These are phyloP conservation scores for Octopus sinensis DNA, from an alignment of 1,140 invertebrate species.

Conservation along the genomic window DNA sequence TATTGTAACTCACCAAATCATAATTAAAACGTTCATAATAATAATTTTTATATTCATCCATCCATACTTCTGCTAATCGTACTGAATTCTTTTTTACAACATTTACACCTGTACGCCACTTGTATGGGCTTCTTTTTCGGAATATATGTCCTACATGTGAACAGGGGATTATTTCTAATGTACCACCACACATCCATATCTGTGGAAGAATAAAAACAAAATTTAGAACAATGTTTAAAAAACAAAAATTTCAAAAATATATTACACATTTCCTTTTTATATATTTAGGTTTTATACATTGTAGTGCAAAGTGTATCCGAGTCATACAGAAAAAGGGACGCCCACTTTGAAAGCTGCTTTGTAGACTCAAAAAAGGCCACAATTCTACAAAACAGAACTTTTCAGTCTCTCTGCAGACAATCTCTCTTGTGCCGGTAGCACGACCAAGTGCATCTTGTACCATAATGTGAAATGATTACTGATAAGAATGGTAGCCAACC, in stretches of 20 bases:
- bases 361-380: no score
- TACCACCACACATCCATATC: constrained; percentile 95
- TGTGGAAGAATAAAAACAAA: constrained; percentile 56
- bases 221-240: background rate
- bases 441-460: no score
- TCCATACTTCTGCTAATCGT: constrained; percentile 61
- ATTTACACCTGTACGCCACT: constrained; percentile 52
- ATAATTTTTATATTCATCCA: constrained; percentile 87
- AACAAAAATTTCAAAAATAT: constrained; percentile 5
- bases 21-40: constrained; percentile 91
- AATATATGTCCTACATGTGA: constrained; percentile 97
- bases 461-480: no score
- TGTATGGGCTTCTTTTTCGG: constrained; percentile 61
- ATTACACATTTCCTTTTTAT: background rate
- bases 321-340: no score
- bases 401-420: no score
- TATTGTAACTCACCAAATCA: constrained; percentile 56
- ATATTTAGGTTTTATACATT: background rate
- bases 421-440: no score
- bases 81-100: constrained; percentile 60
- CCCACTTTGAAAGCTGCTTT: no score
- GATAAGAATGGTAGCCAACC: no score
- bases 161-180: constrained; percentile 90
- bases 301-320: background rate
- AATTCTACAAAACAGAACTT: no score